These are phyloP conservation scores for Anoncus sp. DNA, from an alignment of 2,888 invertebrate species.

Conservation along the genomic window DNA sequence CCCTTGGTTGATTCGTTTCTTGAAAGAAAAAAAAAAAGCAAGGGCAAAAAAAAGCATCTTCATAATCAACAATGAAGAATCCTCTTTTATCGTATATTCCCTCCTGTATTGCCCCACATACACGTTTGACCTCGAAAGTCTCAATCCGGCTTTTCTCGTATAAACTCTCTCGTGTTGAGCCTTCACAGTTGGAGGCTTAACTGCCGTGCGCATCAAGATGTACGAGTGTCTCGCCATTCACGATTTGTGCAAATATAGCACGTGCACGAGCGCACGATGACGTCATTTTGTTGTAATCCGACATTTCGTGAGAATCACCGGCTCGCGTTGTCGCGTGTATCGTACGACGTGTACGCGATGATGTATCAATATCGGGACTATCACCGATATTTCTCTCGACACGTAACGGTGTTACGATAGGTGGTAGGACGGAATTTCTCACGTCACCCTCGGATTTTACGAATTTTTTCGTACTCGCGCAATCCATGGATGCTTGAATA, in stretches of 20 bases:
- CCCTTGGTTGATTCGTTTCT: too few relatives aligned
- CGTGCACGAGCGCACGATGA: conserved; percentile 74
- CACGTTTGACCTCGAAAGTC: too few relatives aligned
- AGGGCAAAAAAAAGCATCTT: too few relatives aligned
- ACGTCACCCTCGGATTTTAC: conserved; percentile 77
- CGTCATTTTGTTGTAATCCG: conserved; percentile 36
- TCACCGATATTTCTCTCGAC: conserved; percentile 77
- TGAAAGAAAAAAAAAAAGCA: too few relatives aligned
- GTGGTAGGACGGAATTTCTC: conserved; percentile 53
- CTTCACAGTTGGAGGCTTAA: too few relatives aligned
- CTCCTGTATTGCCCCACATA: too few relatives aligned
- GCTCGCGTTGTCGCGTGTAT: background rate
- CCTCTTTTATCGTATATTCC: too few relatives aligned
- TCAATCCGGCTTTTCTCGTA: too few relatives aligned
- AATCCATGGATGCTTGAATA: conserved; percentile 36
- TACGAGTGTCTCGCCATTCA: conserved; percentile 73
- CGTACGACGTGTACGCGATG: conserved; percentile 46
- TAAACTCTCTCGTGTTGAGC: too few relatives aligned
- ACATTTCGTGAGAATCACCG: conserved; percentile 29
- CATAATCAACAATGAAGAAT: too few relatives aligned
- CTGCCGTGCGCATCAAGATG: conserved; percentile 65
- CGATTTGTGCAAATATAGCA: conserved; percentile 77
- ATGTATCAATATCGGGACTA: conserved; percentile 60
- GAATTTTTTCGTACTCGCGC: conserved; percentile 67
- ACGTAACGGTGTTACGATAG: conserved; percentile 66